Percentiles rank a stretch among this genome's conserved stretches.
These are phyloP conservation scores for Antheraea mylitta DNA, from an alignment of 1,140 invertebrate species.

Conservation along the genomic window DNA sequence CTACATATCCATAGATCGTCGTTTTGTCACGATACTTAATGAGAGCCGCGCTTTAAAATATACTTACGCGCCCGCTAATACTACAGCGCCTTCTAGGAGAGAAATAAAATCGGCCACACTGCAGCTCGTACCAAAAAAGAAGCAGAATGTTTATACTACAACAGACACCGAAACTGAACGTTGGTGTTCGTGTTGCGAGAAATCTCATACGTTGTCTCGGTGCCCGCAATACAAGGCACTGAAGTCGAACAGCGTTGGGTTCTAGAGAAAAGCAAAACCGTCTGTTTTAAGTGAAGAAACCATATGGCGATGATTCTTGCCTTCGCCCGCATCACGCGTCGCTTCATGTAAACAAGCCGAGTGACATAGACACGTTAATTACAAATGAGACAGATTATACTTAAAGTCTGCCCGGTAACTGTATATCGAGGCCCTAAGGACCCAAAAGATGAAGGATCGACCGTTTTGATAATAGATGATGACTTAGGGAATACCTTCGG, in stretches of 20 bases:
- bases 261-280: too few species aligned
- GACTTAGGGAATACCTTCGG: too few species aligned
- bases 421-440: not conserved
- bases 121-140: not conserved
- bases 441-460: not conserved
- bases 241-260: too few species aligned
- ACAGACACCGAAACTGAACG: not conserved
- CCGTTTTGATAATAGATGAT: too few species aligned
- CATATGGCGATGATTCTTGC: not conserved
- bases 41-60: not conserved
- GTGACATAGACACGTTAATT: not conserved
- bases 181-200: not conserved
- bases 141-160: not conserved
- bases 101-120: not conserved
- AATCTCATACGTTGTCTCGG: too few species aligned
- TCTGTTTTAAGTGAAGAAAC: not conserved
- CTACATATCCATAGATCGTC: conserved; percentile 4
- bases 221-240: too few species aligned
- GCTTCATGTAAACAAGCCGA: not conserved
- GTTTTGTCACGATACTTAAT: not conserved
- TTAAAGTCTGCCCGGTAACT: not conserved
- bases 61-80: not conserved
- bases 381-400: not conserved
- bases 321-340: not conserved
- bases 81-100: too few species aligned